Evolutionary conservation across 2,113 vertebrate species (phyloP).

Genomic region (Cebidichthys violaceus): DNA sequence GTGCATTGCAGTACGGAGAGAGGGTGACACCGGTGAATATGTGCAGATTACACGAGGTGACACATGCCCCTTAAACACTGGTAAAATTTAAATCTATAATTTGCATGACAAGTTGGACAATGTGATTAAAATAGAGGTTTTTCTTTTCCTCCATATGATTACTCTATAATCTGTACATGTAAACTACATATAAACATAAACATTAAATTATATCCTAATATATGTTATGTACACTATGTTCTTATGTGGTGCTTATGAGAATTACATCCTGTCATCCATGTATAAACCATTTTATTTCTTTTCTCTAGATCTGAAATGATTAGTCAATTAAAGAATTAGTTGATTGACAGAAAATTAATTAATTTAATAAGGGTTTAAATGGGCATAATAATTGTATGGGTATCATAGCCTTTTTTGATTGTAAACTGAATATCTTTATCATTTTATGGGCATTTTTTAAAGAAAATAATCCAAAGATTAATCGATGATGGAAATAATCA

Average conservation of each 20-base stretch:
- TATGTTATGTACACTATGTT: background rate
- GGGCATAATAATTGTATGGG: background rate
- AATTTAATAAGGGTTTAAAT: background rate
- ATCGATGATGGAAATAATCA: background rate
- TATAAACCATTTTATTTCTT: background rate
- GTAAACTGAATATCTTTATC: background rate
- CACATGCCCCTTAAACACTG: background rate
- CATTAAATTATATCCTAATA: background rate
- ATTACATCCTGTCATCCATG: too few species aligned
- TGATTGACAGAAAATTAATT: background rate
- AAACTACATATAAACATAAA: background rate
- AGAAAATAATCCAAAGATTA: background rate
- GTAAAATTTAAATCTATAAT: background rate
- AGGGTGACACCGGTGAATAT: constrained; percentile 40
- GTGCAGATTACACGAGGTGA: constrained; percentile 13
- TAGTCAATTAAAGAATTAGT: background rate
- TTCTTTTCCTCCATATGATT: background rate
- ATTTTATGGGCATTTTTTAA: background rate
- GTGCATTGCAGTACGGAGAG: constrained; percentile 16
- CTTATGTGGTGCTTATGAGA: background rate
- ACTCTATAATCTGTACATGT: background rate
- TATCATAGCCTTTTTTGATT: background rate
- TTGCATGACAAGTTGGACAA: background rate
- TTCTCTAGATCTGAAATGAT: background rate
- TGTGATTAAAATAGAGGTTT: background rate